Evolutionary conservation across 1,140 invertebrate genomes (phyloP).

Genomic region (Lordiphosa collinella): DNA sequence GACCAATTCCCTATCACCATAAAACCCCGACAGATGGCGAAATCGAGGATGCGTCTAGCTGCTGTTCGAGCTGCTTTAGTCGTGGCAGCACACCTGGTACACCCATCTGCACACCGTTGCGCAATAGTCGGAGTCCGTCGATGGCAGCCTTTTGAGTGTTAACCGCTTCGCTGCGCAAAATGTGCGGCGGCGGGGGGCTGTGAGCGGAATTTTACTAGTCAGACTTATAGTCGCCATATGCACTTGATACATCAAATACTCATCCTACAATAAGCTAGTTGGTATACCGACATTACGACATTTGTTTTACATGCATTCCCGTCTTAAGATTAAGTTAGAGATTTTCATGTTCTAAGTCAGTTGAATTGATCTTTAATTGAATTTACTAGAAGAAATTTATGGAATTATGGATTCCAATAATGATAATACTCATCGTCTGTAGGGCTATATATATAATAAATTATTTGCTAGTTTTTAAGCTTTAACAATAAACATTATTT

Average conservation of each 20-base stretch:
- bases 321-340: conserved; percentile 30
- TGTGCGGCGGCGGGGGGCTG: conserved; percentile 44
- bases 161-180: conserved; percentile 63
- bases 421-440: conserved; percentile 43
- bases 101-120: conserved; percentile 48
- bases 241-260: conserved; percentile 13
- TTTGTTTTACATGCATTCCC: conserved; percentile 43
- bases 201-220: conserved; percentile 29
- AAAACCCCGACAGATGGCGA: conserved; percentile 82
- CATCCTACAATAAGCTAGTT: conserved; percentile 33
- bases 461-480: conserved; percentile 64
- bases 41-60: conserved; percentile 84
- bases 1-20: conserved; percentile 93
- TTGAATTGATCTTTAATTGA: conserved; percentile 22
- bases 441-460: conserved; percentile 37
- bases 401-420: conserved; percentile 17
- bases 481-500: conserved; percentile 68
- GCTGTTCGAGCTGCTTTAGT: conserved; percentile 83
- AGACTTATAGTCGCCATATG: conserved; percentile 24
- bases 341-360: conserved; percentile 28
- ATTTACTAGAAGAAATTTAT: conserved; percentile 57
- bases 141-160: conserved; percentile 66
- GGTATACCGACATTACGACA: conserved; percentile 32
- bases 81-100: conserved; percentile 66
- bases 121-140: conserved; percentile 67